phyloP scores from a whole-genome alignment of 2,113 vertebrate genomes.

The Gadus macrocephalus region DNA sequence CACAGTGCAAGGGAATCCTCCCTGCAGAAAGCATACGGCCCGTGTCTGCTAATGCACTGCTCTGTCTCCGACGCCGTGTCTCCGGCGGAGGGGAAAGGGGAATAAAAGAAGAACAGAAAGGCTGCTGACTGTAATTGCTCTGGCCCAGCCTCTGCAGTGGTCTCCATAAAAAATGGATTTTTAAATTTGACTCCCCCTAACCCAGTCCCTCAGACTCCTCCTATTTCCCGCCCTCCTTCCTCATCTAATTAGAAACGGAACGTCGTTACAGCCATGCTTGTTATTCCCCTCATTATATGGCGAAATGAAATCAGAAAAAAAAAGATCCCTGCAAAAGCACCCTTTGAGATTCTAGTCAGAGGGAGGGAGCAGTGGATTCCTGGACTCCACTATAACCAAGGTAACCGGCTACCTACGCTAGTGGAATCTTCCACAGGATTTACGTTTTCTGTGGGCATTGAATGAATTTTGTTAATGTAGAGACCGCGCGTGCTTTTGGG shows the following conservation, averaged over 20 bases:
- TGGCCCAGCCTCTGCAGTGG: conserved; percentile 40
- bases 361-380: conserved; percentile 43
- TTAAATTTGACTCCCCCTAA: conserved; percentile 54
- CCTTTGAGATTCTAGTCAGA: conserved; percentile 61
- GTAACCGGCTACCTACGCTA: conserved; percentile 35
- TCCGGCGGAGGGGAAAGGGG: conserved; percentile 30
- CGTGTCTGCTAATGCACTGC: conserved; percentile 48
- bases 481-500: conserved; percentile 18
- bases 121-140: conserved; percentile 63
- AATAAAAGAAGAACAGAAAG: background rate
- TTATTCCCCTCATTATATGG: conserved; percentile 67
- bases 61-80: conserved; percentile 32
- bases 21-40: conserved; percentile 43
- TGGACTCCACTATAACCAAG: conserved; percentile 41
- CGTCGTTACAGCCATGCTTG: conserved; percentile 57
- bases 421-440: conserved; percentile 33
- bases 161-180: conserved; percentile 69
- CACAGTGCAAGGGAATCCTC: conserved; percentile 18
- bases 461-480: too few species aligned
- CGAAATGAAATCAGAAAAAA: conserved; percentile 61
- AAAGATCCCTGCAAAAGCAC: conserved; percentile 55
- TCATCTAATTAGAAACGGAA: conserved; percentile 67
- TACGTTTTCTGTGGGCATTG: background rate
- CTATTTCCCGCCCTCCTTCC: conserved; percentile 27
- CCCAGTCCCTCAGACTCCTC: conserved; percentile 9